Evolutionary conservation across 2,888 invertebrate species (phyloP), one percentile per base, ranked within the genome.

Genomic region (Miltochrista miniata): DNA sequence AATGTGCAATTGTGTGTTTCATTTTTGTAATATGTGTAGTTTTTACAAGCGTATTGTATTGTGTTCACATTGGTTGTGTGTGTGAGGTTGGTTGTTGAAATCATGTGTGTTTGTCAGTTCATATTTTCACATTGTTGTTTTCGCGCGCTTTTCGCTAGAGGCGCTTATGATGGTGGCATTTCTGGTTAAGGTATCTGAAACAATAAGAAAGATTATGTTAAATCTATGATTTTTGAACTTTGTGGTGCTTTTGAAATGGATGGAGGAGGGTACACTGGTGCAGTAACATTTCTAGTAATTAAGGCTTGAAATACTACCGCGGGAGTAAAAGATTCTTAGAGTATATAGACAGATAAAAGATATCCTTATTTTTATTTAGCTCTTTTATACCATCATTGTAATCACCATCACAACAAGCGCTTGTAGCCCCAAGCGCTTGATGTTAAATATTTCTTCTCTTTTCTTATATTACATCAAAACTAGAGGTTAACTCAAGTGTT

Each of bases 41-140:
- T 65, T 15, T 45, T 59, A 41, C 63, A 66, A 40, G 57, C 56
- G 61, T 71, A 74, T 59, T 73, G 56, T 48, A 70, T 68, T 68
- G 70, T 56, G 61, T 61, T 76, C 64, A 77, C 73, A 74, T 84
- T 70, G 56, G 74, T 74, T 59, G 70, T 72, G 65, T 86, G 81
- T 71, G 85, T 83, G 69, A 81, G 72, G 74, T 87, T 84, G 56
- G 74, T 70, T 80, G 83, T 78, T 70, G 90, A 90, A 88, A 89
- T 89, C 90, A 90, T 90, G 90, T 90, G 87, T 75, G 72, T 71
- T 57, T 68, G 65, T 70, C 68, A 67, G 59, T 72, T 73, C 78
- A 78, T 78, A 72, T 69, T 78, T 78, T 88, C 79, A 84, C 87
- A 87, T 87, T 76, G 76, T 85, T 70, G 48, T 43, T 51, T 56